A percentile compares a stretch with the other conserved stretches of the same genome.
Conservation (phyloP, 2,113 vertebrate species). For the Etia nguti region DNA sequence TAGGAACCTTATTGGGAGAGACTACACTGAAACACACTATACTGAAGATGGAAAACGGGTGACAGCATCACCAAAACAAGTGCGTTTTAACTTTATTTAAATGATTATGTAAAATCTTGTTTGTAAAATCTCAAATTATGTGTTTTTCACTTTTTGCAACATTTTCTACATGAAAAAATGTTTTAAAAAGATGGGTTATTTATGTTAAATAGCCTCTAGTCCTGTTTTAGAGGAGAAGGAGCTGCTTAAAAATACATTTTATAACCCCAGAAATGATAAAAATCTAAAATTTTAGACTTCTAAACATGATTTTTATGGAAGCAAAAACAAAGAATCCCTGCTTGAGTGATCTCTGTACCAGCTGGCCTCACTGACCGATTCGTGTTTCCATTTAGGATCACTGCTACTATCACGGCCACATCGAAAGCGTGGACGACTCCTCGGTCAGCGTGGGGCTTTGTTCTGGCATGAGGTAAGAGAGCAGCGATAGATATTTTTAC, state of each 20-base stretch:
- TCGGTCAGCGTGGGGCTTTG: conserved; percentile 82
- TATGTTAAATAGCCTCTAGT: background rate
- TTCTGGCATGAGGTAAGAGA: conserved; percentile 76
- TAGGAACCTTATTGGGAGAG: conserved; percentile 77
- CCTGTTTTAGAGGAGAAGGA: rapidly evolving
- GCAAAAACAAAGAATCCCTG: background rate
- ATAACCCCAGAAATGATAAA: background rate
- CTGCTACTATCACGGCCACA: conserved; percentile 85
- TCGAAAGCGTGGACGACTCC: conserved; percentile 72
- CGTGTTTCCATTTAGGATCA: conserved; percentile 71
- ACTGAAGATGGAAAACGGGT: conserved; percentile 69
- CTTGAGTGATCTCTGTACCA: background rate
- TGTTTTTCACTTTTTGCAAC: background rate
- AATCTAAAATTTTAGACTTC: background rate
- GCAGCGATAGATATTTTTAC: rapidly evolving
- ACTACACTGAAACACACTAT: conserved; percentile 79
- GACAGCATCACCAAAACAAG: conserved; percentile 39
- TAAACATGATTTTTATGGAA: background rate
- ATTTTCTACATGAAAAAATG: background rate
- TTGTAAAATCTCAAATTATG: rapidly evolving
- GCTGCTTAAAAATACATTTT: background rate
- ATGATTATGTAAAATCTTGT: background rate
- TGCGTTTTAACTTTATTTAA: background rate
- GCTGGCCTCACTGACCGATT: background rate
- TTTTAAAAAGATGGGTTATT: rapidly evolving